These are phyloP conservation scores for Muricea muricata DNA, from an alignment of 92 coral and sea anemone genomes.

Conservation along the genomic window DNA sequence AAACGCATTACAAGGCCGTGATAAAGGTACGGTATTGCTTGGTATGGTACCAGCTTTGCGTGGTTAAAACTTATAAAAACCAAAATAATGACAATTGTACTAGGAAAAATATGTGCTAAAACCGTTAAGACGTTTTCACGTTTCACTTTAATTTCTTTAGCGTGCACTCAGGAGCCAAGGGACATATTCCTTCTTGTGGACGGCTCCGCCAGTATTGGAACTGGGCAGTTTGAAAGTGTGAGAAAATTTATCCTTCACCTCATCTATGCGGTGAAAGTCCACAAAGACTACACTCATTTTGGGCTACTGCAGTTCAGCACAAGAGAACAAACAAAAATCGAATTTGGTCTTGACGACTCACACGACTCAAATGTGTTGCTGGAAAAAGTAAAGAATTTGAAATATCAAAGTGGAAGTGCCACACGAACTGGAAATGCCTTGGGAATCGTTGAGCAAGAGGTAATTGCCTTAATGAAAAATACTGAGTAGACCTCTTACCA, in stretches of 20 bases:
- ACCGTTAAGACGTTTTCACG: too few relatives aligned
- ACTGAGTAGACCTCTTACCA: too few relatives aligned
- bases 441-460: conserved; percentile 25
- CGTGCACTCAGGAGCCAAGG: conserved; percentile 29
- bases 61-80: too few relatives aligned
- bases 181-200: conserved; percentile 36
- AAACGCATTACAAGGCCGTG: neutral
- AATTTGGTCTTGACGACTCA: conserved; percentile 31
- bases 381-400: conserved; percentile 10
- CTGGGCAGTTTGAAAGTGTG: neutral
- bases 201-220: conserved; percentile 31
- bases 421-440: neutral
- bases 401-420: conserved; percentile 1
- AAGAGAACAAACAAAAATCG: conserved; percentile 7
- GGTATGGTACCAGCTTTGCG: too few relatives aligned
- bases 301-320: conserved; percentile 39
- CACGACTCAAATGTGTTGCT: conserved; percentile 13
- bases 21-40: neutral
- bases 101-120: too few relatives aligned
- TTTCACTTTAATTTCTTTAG: too few relatives aligned
- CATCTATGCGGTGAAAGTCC: conserved; percentile 13
- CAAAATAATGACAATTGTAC: too few relatives aligned
- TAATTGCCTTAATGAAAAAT: too few relatives aligned
- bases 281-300: conserved; percentile 33
- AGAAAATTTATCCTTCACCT: conserved; percentile 16